phyloP scores from a whole-genome alignment of 2,888 invertebrate species.

The Metacarcinus magister region DNA sequence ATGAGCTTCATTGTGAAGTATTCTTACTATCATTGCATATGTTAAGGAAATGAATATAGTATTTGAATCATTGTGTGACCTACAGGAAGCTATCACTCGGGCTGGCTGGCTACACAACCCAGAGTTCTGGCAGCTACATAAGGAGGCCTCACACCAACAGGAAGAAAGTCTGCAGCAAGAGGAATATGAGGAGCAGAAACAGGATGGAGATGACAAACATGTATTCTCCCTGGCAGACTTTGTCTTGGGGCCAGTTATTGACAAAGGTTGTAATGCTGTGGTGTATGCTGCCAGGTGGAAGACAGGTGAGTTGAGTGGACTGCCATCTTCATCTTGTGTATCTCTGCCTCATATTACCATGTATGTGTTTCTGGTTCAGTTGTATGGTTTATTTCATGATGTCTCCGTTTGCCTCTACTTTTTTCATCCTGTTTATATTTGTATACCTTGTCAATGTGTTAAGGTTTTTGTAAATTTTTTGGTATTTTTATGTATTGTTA shows the following conservation, averaged over 20 bases:
- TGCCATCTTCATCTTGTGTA: background rate
- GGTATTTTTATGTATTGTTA: no score
- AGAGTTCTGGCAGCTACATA: slow-evolving; percentile 83
- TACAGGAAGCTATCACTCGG: slow-evolving; percentile 87
- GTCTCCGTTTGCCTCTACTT: background rate
- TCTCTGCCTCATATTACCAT: background rate
- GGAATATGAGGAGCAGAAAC: background rate
- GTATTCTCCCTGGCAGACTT: slow-evolving; percentile 87
- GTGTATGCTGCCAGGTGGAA: slow-evolving; percentile 89
- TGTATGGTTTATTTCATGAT: background rate
- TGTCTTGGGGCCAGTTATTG: slow-evolving; percentile 89
- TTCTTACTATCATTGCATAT: no score
- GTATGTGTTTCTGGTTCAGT: background rate
- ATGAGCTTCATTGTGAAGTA: no score
- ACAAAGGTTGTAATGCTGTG: slow-evolving; percentile 92
- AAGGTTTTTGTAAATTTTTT: background rate
- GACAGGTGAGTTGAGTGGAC: slow-evolving; percentile 60
- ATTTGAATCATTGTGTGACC: slow-evolving; percentile 70
- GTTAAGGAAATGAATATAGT: background rate
- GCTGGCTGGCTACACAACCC: slow-evolving; percentile 87
- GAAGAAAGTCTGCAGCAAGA: background rate
- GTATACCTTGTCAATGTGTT: background rate
- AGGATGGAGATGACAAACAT: slow-evolving; percentile 37
- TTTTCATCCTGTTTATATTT: background rate
- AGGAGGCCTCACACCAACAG: background rate